A percentile compares a stretch with the other conserved stretches of the same genome.
Evolutionary conservation across 2,797 vertebrate species (phyloP).

Genomic region (Carapus acus): DNA sequence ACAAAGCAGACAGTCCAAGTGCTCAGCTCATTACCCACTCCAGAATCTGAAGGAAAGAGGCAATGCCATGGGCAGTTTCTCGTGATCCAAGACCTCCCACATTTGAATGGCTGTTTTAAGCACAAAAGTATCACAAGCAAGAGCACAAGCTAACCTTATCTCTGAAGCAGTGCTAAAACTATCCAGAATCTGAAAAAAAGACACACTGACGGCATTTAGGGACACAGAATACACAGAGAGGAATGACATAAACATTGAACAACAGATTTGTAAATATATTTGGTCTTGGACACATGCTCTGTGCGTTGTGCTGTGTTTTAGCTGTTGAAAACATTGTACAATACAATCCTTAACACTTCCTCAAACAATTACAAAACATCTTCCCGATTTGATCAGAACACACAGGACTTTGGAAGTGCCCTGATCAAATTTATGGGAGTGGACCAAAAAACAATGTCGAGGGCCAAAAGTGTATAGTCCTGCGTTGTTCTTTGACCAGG

Average conservation of each 20-base stretch:
- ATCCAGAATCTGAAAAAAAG: conserved; percentile 32
- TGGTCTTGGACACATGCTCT: conserved; percentile 15
- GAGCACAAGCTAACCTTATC: conserved; percentile 44
- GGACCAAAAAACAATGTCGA: conserved; percentile 28
- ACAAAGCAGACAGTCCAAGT: conserved; percentile 47
- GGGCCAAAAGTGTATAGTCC: conserved; percentile 33
- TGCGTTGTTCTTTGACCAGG: conserved; percentile 28
- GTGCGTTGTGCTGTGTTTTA: no score
- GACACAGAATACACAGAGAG: no score
- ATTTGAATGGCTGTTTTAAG: conserved; percentile 48
- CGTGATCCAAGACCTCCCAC: conserved; percentile 42
- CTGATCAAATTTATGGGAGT: conserved; percentile 14
- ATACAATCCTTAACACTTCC: conserved; percentile 11
- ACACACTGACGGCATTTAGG: no score
- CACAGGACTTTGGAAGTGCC: conserved; percentile 8
- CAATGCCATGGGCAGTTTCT: conserved; percentile 39
- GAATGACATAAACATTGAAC: no score
- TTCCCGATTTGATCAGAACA: neutral
- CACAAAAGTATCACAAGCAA: conserved; percentile 42
- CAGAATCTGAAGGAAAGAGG: conserved; percentile 41
- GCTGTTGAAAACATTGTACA: no score
- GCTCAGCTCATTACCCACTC: conserved; percentile 47
- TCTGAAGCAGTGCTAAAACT: conserved; percentile 35
- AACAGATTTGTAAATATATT: no score
- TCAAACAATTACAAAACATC: conserved; percentile 7